Conservation (phyloP, 2,888 invertebrate genomes). For the Eutolmus rufibarbis region DNA sequence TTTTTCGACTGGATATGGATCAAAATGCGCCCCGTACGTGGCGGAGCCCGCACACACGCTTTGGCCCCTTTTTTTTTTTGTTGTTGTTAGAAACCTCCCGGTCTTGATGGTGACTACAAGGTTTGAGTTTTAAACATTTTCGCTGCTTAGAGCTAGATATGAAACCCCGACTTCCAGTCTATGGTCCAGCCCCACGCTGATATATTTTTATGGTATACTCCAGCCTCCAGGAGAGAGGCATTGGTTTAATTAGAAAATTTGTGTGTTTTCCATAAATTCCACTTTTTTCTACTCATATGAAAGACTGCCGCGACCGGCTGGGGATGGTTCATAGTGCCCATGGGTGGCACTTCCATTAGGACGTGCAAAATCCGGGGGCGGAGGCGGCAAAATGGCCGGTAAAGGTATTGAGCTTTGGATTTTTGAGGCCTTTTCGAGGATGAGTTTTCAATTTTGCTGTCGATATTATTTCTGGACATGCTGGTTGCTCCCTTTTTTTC, state of each 20-base stretch:
- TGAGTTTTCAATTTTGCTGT: conserved; percentile 36
- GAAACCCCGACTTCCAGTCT: neutral
- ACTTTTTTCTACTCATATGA: conserved; percentile 25
- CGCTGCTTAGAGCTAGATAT: conserved; percentile 11
- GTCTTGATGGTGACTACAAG: neutral
- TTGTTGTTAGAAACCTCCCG: neutral
- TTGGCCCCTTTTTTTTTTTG: neutral
- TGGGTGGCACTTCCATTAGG: conserved; percentile 11
- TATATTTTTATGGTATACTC: neutral
- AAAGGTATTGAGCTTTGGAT: neutral
- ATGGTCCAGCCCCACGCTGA: neutral
- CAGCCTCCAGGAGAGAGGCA: conserved; percentile 19
- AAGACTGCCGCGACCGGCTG: neutral
- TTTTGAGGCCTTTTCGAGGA: conserved; percentile 5
- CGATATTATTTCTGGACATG: conserved; percentile 24
- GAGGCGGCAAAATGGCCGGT: neutral
- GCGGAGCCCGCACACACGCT: neutral
- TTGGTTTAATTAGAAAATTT: conserved; percentile 43
- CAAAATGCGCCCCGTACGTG: neutral
- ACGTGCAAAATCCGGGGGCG: neutral
- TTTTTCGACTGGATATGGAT: neutral
- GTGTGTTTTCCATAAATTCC: conserved; percentile 41
- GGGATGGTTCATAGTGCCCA: neutral
- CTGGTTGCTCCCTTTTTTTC: neutral
- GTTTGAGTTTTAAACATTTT: conserved; percentile 12